Evolutionary conservation across 2,797 vertebrate species (phyloP).

Genomic region (Platalea minor): DNA sequence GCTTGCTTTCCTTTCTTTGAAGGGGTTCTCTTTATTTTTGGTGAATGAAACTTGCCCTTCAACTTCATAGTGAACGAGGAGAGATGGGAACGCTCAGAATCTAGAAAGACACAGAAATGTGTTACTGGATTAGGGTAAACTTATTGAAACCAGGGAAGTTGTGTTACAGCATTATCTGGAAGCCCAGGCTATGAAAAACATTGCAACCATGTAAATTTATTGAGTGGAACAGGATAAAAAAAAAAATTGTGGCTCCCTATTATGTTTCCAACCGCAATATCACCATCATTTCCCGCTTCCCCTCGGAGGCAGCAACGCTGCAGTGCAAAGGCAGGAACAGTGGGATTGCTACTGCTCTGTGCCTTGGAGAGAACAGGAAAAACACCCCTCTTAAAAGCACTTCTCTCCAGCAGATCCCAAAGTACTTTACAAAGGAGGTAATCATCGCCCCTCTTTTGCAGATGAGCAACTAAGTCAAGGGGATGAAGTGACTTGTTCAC

Average conservation of each 20-base stretch:
- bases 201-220: not conserved
- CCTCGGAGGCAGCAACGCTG: not conserved
- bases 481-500: not conserved
- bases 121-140: not conserved
- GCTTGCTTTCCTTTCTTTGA: constrained; percentile 95
- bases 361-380: not conserved
- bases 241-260: not conserved
- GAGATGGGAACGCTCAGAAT: constrained; percentile 96
- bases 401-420: not conserved
- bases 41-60: constrained; percentile 98
- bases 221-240: not conserved
- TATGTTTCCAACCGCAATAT: not conserved
- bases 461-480: not conserved
- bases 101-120: constrained; percentile 72
- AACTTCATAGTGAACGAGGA: constrained; percentile 98
- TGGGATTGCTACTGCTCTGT: not conserved
- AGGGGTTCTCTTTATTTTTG: constrained; percentile 96
- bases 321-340: not conserved
- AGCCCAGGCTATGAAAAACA: not conserved
- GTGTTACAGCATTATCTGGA: not conserved
- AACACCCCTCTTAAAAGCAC: not conserved
- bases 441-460: not conserved
- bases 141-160: not conserved
- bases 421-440: constrained; percentile 26
- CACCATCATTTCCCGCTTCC: not conserved